Conservation (phyloP, 1,140 invertebrate species). For the Drosophila busckii region DNA sequence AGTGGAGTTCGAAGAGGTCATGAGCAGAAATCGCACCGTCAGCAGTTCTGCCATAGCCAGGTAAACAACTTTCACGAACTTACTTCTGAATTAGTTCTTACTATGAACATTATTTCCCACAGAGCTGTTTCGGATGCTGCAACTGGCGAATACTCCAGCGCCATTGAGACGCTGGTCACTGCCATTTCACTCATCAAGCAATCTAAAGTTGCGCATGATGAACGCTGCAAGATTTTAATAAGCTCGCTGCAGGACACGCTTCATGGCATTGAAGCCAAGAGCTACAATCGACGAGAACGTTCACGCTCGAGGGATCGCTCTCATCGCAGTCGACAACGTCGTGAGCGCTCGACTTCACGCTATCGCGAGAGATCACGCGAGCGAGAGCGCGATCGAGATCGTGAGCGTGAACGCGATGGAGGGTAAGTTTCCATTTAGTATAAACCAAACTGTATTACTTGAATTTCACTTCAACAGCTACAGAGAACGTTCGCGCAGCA, state of each 20-base stretch:
- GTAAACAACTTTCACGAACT: slow-evolving; percentile 16
- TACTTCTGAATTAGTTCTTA: not conserved
- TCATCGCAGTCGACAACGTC: slow-evolving; percentile 84
- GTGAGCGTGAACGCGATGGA: slow-evolving; percentile 84
- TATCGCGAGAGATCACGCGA: slow-evolving; percentile 85
- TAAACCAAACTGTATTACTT: not conserved
- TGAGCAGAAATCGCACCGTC: slow-evolving; percentile 97
- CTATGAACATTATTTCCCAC: not conserved
- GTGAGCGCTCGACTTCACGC: slow-evolving; percentile 89
- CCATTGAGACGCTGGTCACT: slow-evolving; percentile 98
- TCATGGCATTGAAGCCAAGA: slow-evolving; percentile 82
- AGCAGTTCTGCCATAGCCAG: slow-evolving; percentile 96
- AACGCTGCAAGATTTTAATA: slow-evolving; percentile 98
- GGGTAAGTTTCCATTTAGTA: slow-evolving; percentile 43
- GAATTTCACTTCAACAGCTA: slow-evolving; percentile 63
- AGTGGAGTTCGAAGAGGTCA: slow-evolving; percentile 98
- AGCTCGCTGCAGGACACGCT: slow-evolving; percentile 98
- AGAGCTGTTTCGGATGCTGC: slow-evolving; percentile 98
- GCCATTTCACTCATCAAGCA: slow-evolving; percentile 99
- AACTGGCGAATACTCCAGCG: slow-evolving; percentile 96
- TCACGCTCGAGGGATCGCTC: slow-evolving; percentile 88
- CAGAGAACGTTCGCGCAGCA: slow-evolving; percentile 81
- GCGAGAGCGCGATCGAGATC: slow-evolving; percentile 84
- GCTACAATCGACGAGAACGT: slow-evolving; percentile 79
- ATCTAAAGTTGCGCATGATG: slow-evolving; percentile 98